Base-by-base conservation (phyloP, 2,797 vertebrate genomes). In the Tokudaia tokunoshimensis region DNA sequence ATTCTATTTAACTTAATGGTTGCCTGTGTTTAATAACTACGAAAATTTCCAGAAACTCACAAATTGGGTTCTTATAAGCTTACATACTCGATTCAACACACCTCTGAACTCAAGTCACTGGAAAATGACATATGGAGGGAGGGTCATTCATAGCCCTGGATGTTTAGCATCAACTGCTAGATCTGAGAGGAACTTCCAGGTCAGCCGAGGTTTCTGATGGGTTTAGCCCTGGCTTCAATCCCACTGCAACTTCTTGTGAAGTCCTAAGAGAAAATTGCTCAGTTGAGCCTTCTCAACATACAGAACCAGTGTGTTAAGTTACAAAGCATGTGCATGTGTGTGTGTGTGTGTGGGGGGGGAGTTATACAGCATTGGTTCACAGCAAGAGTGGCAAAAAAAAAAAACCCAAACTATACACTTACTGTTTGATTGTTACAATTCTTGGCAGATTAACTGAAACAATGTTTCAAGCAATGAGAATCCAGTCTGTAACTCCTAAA, bases 391-490 rank as follows among this genome's bases (percentile, higher is more conserved):
- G 31, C 82, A 2, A 70, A 12, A 65, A 63, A 78, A 83, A 41
- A 88, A 59, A 59, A 59, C 11, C 6, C 94, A 82, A 96, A 83
- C 41, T 10, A 81, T 65, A 37, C 17, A 29, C 74, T 85, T 79
- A 37, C 29, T 79, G 20, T 95, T 94, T 91, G 65, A 85, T 85
- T 91, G n/a, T 93, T 90, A 17, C 8, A 92, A 91, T 94, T 95
- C 94, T n/a, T 88, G 44, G 59, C 89, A 78, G 82, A 92, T 89
- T 94, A 92, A 83, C 80, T 82, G 13, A 74, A 95, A 93, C 26
- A 47, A 20, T 74, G 89, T 81, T 94, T 96, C 76, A 89, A 97
- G 63, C 85, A 89, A 89, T 8, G 20, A 24, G 22, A 44, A 67
- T 90, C n/a, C 61, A 82, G 82, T 74, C 24, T 94, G 75, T 13